Evolutionary conservation across 2,797 vertebrate species (phyloP).

Genomic region (Rhodeus uyekii): DNA sequence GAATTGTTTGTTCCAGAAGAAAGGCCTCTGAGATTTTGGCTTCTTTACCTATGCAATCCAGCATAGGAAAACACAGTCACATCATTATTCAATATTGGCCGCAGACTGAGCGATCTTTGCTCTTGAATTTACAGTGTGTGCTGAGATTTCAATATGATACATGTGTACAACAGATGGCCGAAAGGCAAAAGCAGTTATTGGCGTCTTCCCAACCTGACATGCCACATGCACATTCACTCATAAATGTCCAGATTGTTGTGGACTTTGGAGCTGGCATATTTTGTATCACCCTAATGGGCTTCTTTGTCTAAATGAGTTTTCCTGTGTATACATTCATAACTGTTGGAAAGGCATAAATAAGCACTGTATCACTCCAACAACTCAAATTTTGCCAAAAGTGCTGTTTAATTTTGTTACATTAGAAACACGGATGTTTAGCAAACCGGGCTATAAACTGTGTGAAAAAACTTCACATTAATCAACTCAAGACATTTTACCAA

Average conservation of each 20-base stretch:
- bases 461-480: conserved; percentile 13
- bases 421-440: conserved; percentile 25
- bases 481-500: conserved; percentile 33
- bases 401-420: conserved; percentile 8
- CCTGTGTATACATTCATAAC: background rate
- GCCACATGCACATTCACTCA: background rate
- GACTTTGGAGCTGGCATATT: conserved; percentile 12
- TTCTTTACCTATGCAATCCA: conserved; percentile 22
- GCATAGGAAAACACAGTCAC: conserved; percentile 20
- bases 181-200: conserved; percentile 14
- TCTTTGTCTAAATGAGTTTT: background rate
- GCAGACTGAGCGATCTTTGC: background rate
- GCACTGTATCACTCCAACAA: background rate
- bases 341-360: background rate
- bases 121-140: conserved; percentile 33
- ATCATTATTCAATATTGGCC: conserved; percentile 44
- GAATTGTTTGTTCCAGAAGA: conserved; percentile 38
- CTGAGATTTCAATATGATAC: conserved; percentile 40
- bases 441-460: conserved; percentile 11
- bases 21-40: conserved; percentile 27
- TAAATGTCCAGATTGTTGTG: conserved; percentile 10
- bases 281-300: background rate
- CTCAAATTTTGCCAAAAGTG: background rate
- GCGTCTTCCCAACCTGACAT: background rate
- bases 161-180: conserved; percentile 46